These are phyloP conservation scores for Allophyes oxyacanthae DNA, from an alignment of 2,888 invertebrate species.

Conservation along the genomic window DNA sequence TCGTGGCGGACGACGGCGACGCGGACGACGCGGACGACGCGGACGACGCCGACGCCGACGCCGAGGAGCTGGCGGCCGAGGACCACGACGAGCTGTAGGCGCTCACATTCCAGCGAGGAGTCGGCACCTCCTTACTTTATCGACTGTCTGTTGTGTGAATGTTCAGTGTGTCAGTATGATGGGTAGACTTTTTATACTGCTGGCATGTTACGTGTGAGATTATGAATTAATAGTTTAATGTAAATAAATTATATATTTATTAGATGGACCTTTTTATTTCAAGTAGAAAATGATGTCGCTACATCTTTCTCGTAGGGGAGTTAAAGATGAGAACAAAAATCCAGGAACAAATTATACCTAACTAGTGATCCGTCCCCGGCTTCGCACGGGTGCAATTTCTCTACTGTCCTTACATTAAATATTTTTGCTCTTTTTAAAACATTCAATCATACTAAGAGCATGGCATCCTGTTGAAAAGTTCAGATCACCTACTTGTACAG, in stretches of 20 bases:
- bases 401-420: too few relatives aligned
- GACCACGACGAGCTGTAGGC: conserved; percentile 76
- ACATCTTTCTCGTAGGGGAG: too few relatives aligned
- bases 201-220: conserved; percentile 38
- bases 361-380: too few relatives aligned
- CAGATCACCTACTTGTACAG: too few relatives aligned
- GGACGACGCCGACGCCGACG: conserved; percentile 46
- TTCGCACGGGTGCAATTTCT: too few relatives aligned
- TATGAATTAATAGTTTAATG: conserved; percentile 54
- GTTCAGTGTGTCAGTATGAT: conserved; percentile 20
- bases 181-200: conserved; percentile 49
- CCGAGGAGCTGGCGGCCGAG: conserved; percentile 44
- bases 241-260: conserved; percentile 69
- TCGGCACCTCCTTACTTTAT: background rate
- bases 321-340: too few relatives aligned
- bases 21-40: conserved; percentile 55
- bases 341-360: too few relatives aligned
- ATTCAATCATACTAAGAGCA: too few relatives aligned
- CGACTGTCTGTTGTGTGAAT: conserved; percentile 24
- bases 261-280: conserved; percentile 14
- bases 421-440: too few relatives aligned
- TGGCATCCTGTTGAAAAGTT: too few relatives aligned
- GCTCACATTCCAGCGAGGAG: conserved; percentile 9
- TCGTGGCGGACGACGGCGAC: conserved; percentile 44
- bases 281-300: too few relatives aligned